Conservation (phyloP, 1,140 invertebrate genomes). For the Dinothrombium tinctorium region DNA sequence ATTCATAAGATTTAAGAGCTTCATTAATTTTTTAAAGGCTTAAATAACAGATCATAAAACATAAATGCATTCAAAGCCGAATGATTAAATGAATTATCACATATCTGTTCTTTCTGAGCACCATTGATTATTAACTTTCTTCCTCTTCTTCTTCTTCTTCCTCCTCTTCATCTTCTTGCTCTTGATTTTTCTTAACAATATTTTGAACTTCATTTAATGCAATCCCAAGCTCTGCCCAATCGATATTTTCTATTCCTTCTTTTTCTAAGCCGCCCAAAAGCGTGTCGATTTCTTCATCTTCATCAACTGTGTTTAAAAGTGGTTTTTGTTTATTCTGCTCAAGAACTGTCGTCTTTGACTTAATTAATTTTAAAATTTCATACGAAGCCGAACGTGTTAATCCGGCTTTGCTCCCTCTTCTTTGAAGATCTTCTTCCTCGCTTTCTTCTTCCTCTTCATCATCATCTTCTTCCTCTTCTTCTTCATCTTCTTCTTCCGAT, state of each 20-base stretch:
- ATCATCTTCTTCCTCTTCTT: constrained; percentile 11
- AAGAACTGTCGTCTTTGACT: constrained; percentile 9
- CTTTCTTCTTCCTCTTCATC: constrained; percentile 14
- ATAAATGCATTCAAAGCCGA: no score
- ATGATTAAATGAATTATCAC: no score
- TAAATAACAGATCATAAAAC: no score
- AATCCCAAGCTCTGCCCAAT: constrained; percentile 9
- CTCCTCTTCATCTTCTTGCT: constrained; percentile 5
- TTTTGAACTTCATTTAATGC: constrained; percentile 9
- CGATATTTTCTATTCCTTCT: constrained; percentile 11
- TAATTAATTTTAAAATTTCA: constrained; percentile 11
- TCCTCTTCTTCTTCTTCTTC: constrained; percentile 13
- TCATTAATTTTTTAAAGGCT: no score
- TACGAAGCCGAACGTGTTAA: constrained; percentile 8
- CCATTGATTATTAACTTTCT: no score
- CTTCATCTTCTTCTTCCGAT: constrained; percentile 14
- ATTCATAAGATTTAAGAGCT: no score
- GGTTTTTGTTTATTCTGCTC: no score
- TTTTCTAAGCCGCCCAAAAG: constrained; percentile 7
- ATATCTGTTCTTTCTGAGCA: no score
- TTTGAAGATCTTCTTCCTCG: neutral
- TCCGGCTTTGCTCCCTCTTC: neutral
- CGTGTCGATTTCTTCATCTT: constrained; percentile 11
- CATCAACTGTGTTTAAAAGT: constrained; percentile 8
- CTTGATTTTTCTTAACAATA: constrained; percentile 7